These are phyloP conservation scores for Ormyrus thymus DNA, from an alignment of 2,888 invertebrate genomes.

Conservation along the genomic window DNA sequence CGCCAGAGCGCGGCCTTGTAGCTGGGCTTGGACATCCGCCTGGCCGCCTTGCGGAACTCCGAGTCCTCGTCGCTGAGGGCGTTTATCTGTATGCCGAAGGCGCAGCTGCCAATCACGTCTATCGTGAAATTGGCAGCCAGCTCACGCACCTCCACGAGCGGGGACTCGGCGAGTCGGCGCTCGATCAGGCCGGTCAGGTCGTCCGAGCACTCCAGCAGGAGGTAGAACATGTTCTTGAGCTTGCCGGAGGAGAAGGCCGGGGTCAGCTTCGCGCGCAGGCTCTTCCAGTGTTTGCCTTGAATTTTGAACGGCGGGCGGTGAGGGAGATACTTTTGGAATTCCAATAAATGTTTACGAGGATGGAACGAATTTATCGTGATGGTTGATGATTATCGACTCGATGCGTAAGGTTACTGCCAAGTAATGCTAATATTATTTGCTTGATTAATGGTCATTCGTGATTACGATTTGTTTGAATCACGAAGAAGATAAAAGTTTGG, in stretches of 20 bases:
- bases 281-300: constrained; percentile 57
- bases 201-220: constrained; percentile 72
- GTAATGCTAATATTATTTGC: no score
- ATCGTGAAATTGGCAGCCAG: constrained; percentile 75
- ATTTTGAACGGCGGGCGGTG: background rate
- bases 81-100: constrained; percentile 76
- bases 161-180: constrained; percentile 37
- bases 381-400: no score
- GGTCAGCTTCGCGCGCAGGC: constrained; percentile 73
- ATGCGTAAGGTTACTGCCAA: no score
- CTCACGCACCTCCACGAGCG: constrained; percentile 72
- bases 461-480: no score
- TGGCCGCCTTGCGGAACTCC: constrained; percentile 71
- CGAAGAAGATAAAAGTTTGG: no score
- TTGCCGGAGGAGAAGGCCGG: constrained; percentile 77
- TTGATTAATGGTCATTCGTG: no score
- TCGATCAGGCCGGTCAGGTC: constrained; percentile 68
- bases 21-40: constrained; percentile 70
- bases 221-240: constrained; percentile 75
- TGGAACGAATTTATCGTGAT: no score
- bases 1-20: constrained; percentile 70
- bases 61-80: constrained; percentile 72
- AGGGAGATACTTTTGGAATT: no score
- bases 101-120: constrained; percentile 76
- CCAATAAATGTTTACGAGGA: no score